Evolutionary conservation across 2,888 invertebrate species (phyloP).

Genomic region (Escarpia spicata): DNA sequence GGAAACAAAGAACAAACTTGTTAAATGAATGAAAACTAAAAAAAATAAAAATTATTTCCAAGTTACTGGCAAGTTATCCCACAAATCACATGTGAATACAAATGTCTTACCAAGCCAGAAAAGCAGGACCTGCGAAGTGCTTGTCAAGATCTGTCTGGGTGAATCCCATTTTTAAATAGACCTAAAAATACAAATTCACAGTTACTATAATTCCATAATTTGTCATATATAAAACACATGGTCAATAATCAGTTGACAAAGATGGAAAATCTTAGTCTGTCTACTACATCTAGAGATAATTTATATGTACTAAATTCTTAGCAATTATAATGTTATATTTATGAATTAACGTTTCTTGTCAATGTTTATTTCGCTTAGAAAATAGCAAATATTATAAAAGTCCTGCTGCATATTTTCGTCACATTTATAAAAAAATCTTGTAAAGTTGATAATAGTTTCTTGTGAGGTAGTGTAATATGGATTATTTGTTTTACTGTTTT

Average conservation of each 20-base stretch:
- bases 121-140: conserved; percentile 91
- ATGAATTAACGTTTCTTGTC: too few species aligned
- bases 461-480: neutral
- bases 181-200: conserved; percentile 46
- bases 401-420: neutral
- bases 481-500: neutral
- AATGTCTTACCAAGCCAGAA: conserved; percentile 83
- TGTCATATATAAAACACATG: neutral
- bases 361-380: conserved; percentile 73
- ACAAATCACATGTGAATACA: neutral
- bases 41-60: neutral
- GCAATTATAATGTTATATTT: too few species aligned
- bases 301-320: too few species aligned
- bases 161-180: conserved; percentile 78
- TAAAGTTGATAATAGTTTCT: neutral
- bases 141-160: conserved; percentile 79
- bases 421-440: neutral
- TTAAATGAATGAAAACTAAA: neutral
- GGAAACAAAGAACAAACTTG: too few species aligned
- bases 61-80: neutral
- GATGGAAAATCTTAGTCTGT: neutral
- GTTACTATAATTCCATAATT: neutral
- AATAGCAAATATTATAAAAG: conserved; percentile 66
- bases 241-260: neutral
- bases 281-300: too few species aligned